Evolutionary conservation across 2,888 invertebrate species (phyloP), one percentile per base, ranked within the genome.

Genomic region (Vanessa cardui): DNA sequence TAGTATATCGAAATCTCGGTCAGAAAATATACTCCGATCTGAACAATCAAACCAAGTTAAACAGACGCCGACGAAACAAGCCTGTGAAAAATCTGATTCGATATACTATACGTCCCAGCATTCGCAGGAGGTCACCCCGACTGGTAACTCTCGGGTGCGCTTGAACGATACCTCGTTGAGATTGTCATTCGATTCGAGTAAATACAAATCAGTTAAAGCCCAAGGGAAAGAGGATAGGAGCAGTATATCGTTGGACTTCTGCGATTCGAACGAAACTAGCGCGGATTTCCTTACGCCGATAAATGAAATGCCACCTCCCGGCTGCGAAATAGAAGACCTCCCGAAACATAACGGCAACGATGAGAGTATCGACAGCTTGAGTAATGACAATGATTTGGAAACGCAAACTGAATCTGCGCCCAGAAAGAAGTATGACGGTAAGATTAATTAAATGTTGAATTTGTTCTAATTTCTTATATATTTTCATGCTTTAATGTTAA

Each of bases 281-380:
- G 93, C 93, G 0, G 93, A 93, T 74, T 93, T 93, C 69, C 73
- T 93, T 63, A 93, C 93, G 58, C 93, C 93, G 1, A 93, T 93
- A 5, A 93, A 93, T 47, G 93, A 93, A 73, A 90, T 93, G 93
- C 93, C 93, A 1, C 88, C 86, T 1, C 87, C 92, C 0, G 90
- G 90, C 0, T 92, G 92, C 66, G 93, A 92, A 74, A 88, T 92
- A 1, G 92, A 92, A 60, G 90, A 92, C n/a, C 72, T 92, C 75
- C 92, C 92, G 20, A 89, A 88, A 64, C 88, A 88, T 44, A 91
- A 92, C 44, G 91, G 92, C 0, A 90, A 85, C 62, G 91, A 85
- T 64, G 91, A 89, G 49, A 91, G 90, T 66, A 79, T 89, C 0
- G 91, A 91, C 15, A 91, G 90, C 68, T 79, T 92, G 68, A 90